phyloP scores from a whole-genome alignment of 1,140 invertebrate genomes.

The Muscidifurax raptorellus region DNA sequence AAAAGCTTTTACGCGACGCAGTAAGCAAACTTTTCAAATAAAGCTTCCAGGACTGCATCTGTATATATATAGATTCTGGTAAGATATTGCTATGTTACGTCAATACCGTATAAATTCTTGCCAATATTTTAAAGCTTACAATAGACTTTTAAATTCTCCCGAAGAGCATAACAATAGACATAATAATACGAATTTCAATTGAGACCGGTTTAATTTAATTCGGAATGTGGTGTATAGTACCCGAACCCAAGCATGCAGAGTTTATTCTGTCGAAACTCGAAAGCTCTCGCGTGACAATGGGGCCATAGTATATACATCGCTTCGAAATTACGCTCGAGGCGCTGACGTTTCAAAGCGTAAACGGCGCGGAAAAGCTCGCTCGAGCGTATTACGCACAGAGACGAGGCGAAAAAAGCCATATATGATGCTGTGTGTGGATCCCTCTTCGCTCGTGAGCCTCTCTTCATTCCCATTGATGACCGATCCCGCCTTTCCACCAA shows the following conservation, averaged over 20 bases:
- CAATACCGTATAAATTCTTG: too few species aligned
- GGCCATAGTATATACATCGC: background rate
- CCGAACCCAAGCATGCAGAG: background rate
- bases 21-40: too few species aligned
- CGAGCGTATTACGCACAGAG: background rate
- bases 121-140: background rate
- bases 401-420: background rate
- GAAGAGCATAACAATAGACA: background rate
- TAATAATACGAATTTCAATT: too few species aligned
- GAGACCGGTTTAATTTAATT: too few species aligned
- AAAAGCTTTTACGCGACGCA: too few species aligned
- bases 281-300: background rate
- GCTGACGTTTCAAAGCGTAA: conserved; percentile 20
- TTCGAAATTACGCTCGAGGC: background rate
- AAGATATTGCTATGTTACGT: too few species aligned
- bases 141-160: background rate
- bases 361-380: conserved; percentile 26
- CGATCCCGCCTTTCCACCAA: background rate
- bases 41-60: too few species aligned
- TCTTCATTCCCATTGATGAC: conserved; percentile 10
- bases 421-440: background rate
- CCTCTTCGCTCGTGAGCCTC: background rate
- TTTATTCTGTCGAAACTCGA: background rate
- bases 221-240: too few species aligned
- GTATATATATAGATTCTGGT: too few species aligned